Percentiles rank a stretch among this genome's conserved stretches.
These are phyloP conservation scores for Leptothorax acervorum DNA, from an alignment of 2,888 invertebrate species.

Conservation along the genomic window DNA sequence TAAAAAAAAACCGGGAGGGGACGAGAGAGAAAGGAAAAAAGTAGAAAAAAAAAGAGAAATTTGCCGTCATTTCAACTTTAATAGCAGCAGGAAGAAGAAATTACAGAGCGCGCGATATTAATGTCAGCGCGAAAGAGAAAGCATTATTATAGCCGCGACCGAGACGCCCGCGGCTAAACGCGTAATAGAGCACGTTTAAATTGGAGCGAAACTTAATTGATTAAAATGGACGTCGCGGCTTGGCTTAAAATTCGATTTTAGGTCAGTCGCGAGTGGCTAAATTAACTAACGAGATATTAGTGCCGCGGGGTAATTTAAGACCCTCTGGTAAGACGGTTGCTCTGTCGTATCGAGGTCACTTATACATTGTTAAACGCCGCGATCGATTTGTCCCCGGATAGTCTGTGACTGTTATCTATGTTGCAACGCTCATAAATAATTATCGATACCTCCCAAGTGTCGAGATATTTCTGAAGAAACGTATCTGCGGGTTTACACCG, in stretches of 20 bases:
- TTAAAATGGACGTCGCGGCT: conserved; percentile 52
- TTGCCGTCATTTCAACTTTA: conserved; percentile 66
- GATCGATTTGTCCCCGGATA: conserved; percentile 29
- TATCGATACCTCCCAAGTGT: background rate
- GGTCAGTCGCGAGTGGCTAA: conserved; percentile 44
- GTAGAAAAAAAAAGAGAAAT: conserved; percentile 52
- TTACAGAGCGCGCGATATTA: conserved; percentile 71
- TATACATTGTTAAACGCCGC: conserved; percentile 27
- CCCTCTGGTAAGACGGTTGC: conserved; percentile 28
- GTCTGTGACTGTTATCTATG: conserved; percentile 19
- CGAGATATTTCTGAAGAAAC: conserved; percentile 14
- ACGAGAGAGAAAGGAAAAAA: conserved; percentile 3
- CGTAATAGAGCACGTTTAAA: conserved; percentile 53
- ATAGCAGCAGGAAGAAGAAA: conserved; percentile 68
- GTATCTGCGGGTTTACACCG: background rate
- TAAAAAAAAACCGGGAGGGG: conserved; percentile 13
- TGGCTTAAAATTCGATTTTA: conserved; percentile 53
- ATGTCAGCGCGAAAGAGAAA: conserved; percentile 69
- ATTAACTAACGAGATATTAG: conserved; percentile 51
- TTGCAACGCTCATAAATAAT: conserved; percentile 14
- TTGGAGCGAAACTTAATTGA: conserved; percentile 50
- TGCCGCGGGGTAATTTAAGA: conserved; percentile 43
- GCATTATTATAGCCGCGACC: conserved; percentile 66
- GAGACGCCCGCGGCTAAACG: conserved; percentile 50
- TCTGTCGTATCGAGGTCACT: conserved; percentile 32